Base-by-base conservation (phyloP, 2,888 invertebrate genomes). In the Cordilura impudica region DNA sequence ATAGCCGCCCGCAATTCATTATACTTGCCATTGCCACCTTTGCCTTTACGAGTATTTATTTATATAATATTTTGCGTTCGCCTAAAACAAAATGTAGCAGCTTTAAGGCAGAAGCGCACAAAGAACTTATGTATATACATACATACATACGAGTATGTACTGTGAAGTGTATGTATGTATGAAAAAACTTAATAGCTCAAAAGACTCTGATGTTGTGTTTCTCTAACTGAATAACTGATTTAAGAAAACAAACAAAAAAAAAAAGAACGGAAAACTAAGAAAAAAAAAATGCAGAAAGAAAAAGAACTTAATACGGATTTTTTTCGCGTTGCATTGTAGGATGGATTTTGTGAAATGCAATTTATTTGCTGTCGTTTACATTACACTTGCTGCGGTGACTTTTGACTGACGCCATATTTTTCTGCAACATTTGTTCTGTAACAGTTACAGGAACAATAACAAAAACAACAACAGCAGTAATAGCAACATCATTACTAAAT, bases 381-480 rank as follows among this genome's bases (percentile, higher is more conserved):
- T 85, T 85, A 85, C 84, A 83, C 83, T 84, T 84, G 85, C 84
- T 83, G 85, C 82, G 83, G 84, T 86, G 87, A 85, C 87, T 87
- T 87, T 84, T 87, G 86, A 86, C 86, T 87, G 87, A 87, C 85
- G 86, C 86, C 86, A 86, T 87, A 86, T 86, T 79, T 86, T 86
- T 85, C 86, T 83, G 86, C 84, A 81, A 86, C 87, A 86, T 87
- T 86, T 86, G 85, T 74, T 74, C 51, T 54, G 45, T 58, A 70
- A 67, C 66, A 66, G 67, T 71, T 56, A 47, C 58, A 56, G 35
- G 39, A 67, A 53, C 63, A 69, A 39, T 47, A 75, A 29, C 29
- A n/a, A n/a, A n/a, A 54, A 16, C 39, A 56, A 18, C 43, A 65
- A 51, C 49, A 69, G 29, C 23, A 58, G 10, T 26, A 26, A 23